Evolutionary conservation across 53 echinoderm and acorn worm species (phyloP).

Genomic region (Echinarachnius parma): DNA sequence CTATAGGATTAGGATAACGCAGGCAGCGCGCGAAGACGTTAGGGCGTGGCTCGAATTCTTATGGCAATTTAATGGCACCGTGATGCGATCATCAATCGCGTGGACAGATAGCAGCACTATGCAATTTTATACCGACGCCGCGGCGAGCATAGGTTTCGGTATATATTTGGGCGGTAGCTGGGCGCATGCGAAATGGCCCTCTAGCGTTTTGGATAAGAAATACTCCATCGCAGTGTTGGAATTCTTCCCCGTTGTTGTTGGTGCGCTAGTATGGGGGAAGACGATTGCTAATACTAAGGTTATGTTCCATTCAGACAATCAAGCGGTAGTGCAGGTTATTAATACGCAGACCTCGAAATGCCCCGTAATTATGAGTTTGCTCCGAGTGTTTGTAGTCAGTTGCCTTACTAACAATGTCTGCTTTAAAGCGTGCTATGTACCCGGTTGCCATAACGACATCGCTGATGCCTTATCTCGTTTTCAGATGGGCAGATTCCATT

Average conservation of each 20-base stretch:
- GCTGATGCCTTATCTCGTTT: conserved; percentile 39
- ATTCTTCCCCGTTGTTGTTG: conserved; percentile 41
- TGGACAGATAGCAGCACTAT: background rate
- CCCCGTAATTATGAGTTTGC: conserved; percentile 28
- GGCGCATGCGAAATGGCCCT: conserved; percentile 27
- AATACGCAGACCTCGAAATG: conserved; percentile 47
- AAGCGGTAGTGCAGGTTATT: conserved; percentile 46
- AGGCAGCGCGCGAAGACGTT: conserved; percentile 23
- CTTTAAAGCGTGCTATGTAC: conserved; percentile 32
- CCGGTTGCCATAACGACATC: conserved; percentile 28
- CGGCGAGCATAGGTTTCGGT: conserved; percentile 42
- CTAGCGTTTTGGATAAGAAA: background rate
- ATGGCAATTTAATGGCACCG: conserved; percentile 35
- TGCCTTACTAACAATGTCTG: conserved; percentile 33
- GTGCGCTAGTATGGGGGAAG: conserved; percentile 30
- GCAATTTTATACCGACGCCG: conserved; percentile 9
- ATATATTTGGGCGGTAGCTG: conserved; percentile 7
- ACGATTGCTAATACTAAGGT: conserved; percentile 21
- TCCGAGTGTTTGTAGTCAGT: conserved; percentile 15
- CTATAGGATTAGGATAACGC: conserved; percentile 3
- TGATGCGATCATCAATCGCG: background rate
- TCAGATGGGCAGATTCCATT: conserved; percentile 15
- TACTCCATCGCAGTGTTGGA: conserved; percentile 48
- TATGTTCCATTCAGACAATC: conserved; percentile 45
- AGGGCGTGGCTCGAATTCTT: conserved; percentile 31